Evolutionary conservation across 2,888 invertebrate species (phyloP).

Genomic region (Cacoxenus indagator): DNA sequence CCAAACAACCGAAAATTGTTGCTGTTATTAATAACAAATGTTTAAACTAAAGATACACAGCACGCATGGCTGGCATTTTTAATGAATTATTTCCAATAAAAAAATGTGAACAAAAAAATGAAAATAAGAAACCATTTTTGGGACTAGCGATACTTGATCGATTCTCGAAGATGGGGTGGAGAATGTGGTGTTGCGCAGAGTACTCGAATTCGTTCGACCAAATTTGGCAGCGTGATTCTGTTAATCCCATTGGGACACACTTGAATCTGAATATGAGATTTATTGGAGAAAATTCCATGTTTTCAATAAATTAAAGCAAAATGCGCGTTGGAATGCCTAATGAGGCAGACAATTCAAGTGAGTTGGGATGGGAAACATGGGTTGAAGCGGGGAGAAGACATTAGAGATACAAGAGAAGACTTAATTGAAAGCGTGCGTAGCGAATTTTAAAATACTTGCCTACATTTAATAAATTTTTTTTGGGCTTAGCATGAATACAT

Average conservation of each 20-base stretch:
- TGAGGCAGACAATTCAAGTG: constrained; percentile 33
- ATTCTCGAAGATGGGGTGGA: no score
- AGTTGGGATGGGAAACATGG: background rate
- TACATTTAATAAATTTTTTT: background rate
- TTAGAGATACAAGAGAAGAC: background rate
- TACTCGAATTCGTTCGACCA: constrained; percentile 1
- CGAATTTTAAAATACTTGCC: background rate
- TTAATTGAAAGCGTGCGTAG: background rate
- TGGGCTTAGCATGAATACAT: background rate
- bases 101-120: constrained; percentile 15
- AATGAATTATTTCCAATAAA: constrained; percentile 49
- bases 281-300: constrained; percentile 50
- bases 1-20: background rate
- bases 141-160: no score
- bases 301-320: constrained; percentile 26
- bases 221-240: background rate
- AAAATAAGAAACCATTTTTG: background rate
- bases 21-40: background rate
- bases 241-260: constrained; percentile 22
- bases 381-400: background rate
- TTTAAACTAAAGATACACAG: constrained; percentile 8
- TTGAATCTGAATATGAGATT: constrained; percentile 17
- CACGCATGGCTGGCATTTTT: constrained; percentile 53
- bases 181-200: background rate
- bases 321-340: constrained; percentile 42